Conservation (phyloP, 2,888 invertebrate genomes). For the Pediacus dermestoides region DNA sequence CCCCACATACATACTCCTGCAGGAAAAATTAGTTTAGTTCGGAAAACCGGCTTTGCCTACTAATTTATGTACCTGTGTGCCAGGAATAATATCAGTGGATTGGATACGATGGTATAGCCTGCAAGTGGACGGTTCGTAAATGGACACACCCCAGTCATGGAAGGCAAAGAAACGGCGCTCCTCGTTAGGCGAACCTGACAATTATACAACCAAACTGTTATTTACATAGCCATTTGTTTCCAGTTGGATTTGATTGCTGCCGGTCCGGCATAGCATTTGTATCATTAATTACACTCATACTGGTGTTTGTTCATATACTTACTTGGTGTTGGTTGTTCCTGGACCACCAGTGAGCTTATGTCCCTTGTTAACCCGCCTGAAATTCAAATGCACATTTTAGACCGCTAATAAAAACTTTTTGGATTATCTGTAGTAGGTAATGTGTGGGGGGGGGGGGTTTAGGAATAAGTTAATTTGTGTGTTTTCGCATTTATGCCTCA, state of each 20-base stretch:
- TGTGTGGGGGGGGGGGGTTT: no score
- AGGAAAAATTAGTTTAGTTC: constrained; percentile 21
- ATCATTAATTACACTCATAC: no score
- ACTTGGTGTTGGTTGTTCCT: constrained; percentile 68
- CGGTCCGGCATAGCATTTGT: no score
- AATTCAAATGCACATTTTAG: constrained; percentile 11
- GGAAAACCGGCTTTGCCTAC: no score
- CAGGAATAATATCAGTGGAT: constrained; percentile 67
- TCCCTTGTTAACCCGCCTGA: constrained; percentile 63
- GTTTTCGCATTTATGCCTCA: no score
- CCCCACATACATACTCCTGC: constrained; percentile 68
- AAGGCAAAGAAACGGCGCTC: constrained; percentile 70
- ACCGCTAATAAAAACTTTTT: no score
- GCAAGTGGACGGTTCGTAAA: constrained; percentile 70
- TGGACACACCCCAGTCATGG: constrained; percentile 70
- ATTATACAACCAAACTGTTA: constrained; percentile 11
- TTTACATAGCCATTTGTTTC: constrained; percentile 30
- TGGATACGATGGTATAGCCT: constrained; percentile 67
- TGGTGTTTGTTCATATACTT: constrained; percentile 42
- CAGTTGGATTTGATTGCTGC: constrained; percentile 5
- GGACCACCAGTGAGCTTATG: constrained; percentile 69
- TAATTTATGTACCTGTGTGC: constrained; percentile 66
- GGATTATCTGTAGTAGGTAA: no score
- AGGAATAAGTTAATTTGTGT: no score
- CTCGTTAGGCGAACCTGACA: constrained; percentile 56